Evolutionary conservation across 2,888 invertebrate species (phyloP).

Genomic region (Lasioglossum morio): DNA sequence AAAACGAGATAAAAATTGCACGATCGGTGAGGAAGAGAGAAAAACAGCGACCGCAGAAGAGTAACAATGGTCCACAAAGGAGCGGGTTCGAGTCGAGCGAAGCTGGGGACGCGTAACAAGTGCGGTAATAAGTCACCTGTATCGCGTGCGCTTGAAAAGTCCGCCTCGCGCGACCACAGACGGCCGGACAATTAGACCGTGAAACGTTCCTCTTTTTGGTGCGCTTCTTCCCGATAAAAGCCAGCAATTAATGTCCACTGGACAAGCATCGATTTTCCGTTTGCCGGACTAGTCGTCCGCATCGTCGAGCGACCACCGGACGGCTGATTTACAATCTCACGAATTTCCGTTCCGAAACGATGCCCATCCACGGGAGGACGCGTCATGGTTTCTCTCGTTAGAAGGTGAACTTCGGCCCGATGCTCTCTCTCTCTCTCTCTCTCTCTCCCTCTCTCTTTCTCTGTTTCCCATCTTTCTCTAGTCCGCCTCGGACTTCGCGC

Average conservation of each 20-base stretch:
- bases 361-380: constrained; percentile 41
- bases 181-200: constrained; percentile 40
- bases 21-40: background rate
- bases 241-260: constrained; percentile 61
- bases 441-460: background rate
- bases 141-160: constrained; percentile 14
- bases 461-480: constrained; percentile 14
- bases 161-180: constrained; percentile 8
- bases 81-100: background rate
- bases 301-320: constrained; percentile 27
- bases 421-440: background rate
- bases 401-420: constrained; percentile 15
- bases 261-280: constrained; percentile 65
- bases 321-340: constrained; percentile 63
- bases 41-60: background rate
- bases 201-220: constrained; percentile 29
- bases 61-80: background rate
- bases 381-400: constrained; percentile 56
- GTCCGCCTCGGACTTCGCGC: constrained; percentile 60
- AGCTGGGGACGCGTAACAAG: constrained; percentile 25
- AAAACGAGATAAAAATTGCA: background rate
- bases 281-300: constrained; percentile 38
- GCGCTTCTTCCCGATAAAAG: constrained; percentile 58
- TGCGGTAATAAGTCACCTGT: constrained; percentile 17
- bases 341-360: constrained; percentile 56